Base-by-base conservation (phyloP, 2,888 invertebrate genomes). In the Tetragonula carbonaria region DNA sequence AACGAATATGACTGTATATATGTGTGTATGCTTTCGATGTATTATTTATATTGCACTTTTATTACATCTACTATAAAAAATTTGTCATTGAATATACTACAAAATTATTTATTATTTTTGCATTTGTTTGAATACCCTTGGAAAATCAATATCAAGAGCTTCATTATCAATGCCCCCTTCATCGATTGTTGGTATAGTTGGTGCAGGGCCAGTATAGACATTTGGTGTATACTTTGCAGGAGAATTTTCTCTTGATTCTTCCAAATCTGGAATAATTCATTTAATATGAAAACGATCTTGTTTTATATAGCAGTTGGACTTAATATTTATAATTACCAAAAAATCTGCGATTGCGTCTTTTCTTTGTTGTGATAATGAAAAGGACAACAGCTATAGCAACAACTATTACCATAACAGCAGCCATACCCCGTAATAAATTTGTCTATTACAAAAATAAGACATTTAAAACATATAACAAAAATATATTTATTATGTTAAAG, bases 71-170 rank as follows among this genome's bases (percentile, higher is more conserved):
- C n/a, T 53, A 65, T 75, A 65, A 50, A 70, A 83, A 68, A 51
- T 3, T 67, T 71, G 67, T 71, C 70, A 13, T 53, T 62, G n/a
- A 73, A 38, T 57, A 73, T 59, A 18, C 88, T 76, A 90, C 53
- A 88, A 87, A 75, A 91, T 81, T 70, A 95, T 95, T 88, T 95
- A 94, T 91, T 95, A 95, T 86, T 96, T 96, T 92, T 96, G 96
- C 92, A 96, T 96, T 91, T 96, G 96, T 91, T 95, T 96, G 91
- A 96, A 96, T 1, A 96, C 96, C 82, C 95, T 96, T 91, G 96
- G 96, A 88, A 96, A 96, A 91, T 96, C 96, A 11, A 96, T 96
- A 78, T 96, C 96, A 87, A 96, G 93, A 55, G 96, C 96, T 87
- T 95, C 95, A 90, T 96, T 96, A 85, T 96, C 96, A 85, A 96